Conservation (phyloP, 2,113 vertebrate genomes). For the Ageneiosus marmoratus region DNA sequence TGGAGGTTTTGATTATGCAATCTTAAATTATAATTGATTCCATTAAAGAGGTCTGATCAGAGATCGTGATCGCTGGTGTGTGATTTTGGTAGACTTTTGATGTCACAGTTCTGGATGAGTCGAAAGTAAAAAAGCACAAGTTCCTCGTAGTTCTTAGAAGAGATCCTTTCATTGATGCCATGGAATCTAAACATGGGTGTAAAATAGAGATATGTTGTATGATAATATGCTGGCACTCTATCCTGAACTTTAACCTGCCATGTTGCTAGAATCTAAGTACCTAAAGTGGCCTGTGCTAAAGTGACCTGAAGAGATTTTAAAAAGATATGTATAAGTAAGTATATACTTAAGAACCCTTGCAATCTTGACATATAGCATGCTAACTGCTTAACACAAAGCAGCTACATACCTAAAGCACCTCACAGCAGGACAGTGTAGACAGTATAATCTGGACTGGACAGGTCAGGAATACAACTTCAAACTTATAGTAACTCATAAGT, state of each 20-base stretch:
- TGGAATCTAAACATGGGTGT: constrained; percentile 75
- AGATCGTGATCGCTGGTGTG: constrained; percentile 80
- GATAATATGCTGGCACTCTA: background rate
- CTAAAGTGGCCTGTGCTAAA: no score
- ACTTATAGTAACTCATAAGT: background rate
- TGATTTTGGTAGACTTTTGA: constrained; percentile 64
- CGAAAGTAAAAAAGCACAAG: constrained; percentile 83
- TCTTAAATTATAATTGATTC: background rate
- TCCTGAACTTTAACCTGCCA: background rate
- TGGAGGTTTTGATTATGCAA: background rate
- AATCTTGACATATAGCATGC: background rate
- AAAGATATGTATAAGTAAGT: background rate
- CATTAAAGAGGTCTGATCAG: constrained; percentile 53
- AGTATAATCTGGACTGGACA: background rate
- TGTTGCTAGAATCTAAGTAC: background rate
- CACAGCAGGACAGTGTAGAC: background rate
- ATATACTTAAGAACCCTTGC: background rate
- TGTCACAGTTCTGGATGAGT: constrained; percentile 88
- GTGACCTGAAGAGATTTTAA: background rate
- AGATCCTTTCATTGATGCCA: constrained; percentile 91
- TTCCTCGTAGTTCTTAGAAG: constrained; percentile 79
- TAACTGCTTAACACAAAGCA: background rate
- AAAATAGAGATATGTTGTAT: background rate
- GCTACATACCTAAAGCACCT: background rate
- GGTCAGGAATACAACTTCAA: background rate